Evolutionary conservation across 2,113 vertebrate species (phyloP), one percentile per base, ranked within the genome.

Genomic region (Marmota flaviventris): DNA sequence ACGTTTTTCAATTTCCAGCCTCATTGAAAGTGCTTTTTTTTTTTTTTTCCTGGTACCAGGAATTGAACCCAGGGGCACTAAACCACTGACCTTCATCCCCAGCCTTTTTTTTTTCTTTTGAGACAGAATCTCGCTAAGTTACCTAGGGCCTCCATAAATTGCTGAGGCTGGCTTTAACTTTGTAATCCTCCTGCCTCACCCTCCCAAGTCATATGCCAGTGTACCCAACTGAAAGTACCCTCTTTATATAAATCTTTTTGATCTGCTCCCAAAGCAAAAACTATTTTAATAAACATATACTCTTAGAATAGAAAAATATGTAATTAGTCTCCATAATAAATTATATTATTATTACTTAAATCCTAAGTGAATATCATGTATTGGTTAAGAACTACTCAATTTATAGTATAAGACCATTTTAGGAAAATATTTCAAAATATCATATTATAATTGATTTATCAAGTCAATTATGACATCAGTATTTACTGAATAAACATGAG

Each of bases 391-490:
- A 34, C 4, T 88, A 24, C 72, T 89, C 39, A 76, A 17, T 67
- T 72, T 45, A 16, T 61, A 61, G 4, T 17, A 78, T 81, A 65
- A 94, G 78, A 63, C 20, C 34, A 27, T 58, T 93, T 94, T 91
- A 63, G 37, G 39, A 78, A 86, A 94, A 87, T 58, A 25, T 56
- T 86, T 87, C n/a, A 90, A 42, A 85, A 83, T 86, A 85, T 11
- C 42, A 48, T 45, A 53, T 79, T 56, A 67, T 27, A 81, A 61
- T 84, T 79, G 16, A 39, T 45, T 58, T 61, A 22, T 81, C 39
- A 63, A 51, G 5, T 48, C 84, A 75, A 27, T 8, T 42, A 39
- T 18, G 32, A 34, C 51, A 10, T 79, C 29, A 78, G 17, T 82
- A 75, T 51, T 67, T 75, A 67, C 75, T 75, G n/a, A 86, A 12